Base-by-base conservation (phyloP, 2,888 invertebrate genomes). In the Netelia fuscicornis region DNA sequence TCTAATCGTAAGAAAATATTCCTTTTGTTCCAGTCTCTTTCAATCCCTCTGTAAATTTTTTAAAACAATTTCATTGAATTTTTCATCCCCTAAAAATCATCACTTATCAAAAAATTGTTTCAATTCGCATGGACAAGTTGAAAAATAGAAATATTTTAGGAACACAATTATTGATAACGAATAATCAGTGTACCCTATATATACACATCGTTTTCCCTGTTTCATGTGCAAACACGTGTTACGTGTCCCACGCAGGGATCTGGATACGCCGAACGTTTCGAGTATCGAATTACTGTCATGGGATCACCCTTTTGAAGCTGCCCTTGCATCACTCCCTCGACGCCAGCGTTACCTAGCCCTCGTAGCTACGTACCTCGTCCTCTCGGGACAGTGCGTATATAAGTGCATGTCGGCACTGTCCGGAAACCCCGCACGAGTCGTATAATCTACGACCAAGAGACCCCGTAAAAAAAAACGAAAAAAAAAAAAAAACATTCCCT, bases 241-340 rank as follows among this genome's bases (percentile, higher is more conserved):
- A 86, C 87, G 80, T 87, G 86, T 90, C 88, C 88, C 88, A 89
- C 75, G 80, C 88, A 75, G 87, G 87, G 87, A 89, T 90, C 86
- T 86, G 86, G 86, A 89, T 86, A 84, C 87, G 79, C 84, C 83
- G 86, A 90, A 86, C 86, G 86, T 84, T 88, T 30, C 87, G 89
- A 89, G 86, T 89, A 89, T 91, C 89, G 88, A 87, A 90, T 90
- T 91, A 89, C 90, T 86, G 90, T 89, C 87, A 90, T 84, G 88
- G 89, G 87, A 91, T 90, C 89, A 90, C 88, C 89, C 88, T 87
- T 89, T 88, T 87, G 86, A 83, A 85, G 65, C 70, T 72, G 64
- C 65, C 84, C 86, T 81, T 76, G 25, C 65, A 60, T 76, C 71
- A 76, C 30, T 77, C 76, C 67, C 25, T 10, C 17, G 44, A 1